These are phyloP conservation scores for Seira sanloemensis DNA, from an alignment of 2,888 invertebrate genomes.

Conservation along the genomic window DNA sequence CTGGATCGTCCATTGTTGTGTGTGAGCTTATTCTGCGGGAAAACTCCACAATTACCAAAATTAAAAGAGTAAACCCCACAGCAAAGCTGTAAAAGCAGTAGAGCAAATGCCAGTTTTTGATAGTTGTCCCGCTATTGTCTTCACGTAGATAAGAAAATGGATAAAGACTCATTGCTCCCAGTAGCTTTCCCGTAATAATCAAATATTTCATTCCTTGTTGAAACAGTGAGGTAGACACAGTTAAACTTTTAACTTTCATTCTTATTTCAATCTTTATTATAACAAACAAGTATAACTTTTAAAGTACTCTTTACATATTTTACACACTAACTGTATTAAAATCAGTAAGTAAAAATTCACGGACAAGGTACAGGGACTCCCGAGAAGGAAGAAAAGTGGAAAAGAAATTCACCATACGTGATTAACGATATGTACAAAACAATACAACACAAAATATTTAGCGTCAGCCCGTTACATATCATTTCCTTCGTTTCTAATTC, in stretches of 20 bases:
- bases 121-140: background rate
- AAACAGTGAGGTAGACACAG: background rate
- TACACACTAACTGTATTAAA: background rate
- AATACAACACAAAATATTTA: slow-evolving; percentile 66
- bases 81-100: background rate
- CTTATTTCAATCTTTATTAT: background rate
- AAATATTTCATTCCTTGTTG: background rate
- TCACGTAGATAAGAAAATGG: background rate
- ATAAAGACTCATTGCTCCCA: background rate
- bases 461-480: slow-evolving; percentile 67
- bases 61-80: background rate
- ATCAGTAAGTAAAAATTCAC: background rate
- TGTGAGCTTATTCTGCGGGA: background rate
- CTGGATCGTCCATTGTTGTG: background rate
- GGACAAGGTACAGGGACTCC: background rate
- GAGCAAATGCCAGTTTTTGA: slow-evolving; percentile 1
- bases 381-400: slow-evolving; percentile 60
- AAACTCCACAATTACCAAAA: background rate
- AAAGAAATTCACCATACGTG: slow-evolving; percentile 68
- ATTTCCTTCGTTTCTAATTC: slow-evolving; percentile 75
- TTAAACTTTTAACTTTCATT: background rate
- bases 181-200: background rate
- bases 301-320: no score
- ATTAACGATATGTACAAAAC: slow-evolving; percentile 65
- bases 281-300: no score